Conservation (phyloP, 2,113 vertebrate genomes). For the Sinocyclocheilus rhinocerous region DNA sequence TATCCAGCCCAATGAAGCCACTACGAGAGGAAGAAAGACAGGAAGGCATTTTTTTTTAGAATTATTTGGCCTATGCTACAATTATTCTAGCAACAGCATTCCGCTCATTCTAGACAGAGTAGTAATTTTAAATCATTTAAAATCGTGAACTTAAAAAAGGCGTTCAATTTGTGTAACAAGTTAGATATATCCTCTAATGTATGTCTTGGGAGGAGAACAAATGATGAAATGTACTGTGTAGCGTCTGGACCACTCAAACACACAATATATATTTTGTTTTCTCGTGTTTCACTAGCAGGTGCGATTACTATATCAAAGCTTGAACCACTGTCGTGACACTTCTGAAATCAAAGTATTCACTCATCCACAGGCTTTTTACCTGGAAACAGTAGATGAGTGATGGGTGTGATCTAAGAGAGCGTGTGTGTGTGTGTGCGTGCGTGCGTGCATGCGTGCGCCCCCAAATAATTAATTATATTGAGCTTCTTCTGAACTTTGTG, state of each 20-base stretch:
- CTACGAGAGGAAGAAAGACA: background rate
- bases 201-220: conserved; percentile 5
- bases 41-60: background rate
- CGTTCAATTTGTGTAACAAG: background rate
- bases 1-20: background rate
- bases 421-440: background rate
- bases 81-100: background rate
- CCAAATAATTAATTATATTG: background rate
- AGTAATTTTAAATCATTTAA: background rate
- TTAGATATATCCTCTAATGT: background rate
- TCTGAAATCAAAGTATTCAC: conserved; percentile 77
- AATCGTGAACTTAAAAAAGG: background rate
- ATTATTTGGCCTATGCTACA: background rate
- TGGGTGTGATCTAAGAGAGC: background rate
- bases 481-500: background rate
- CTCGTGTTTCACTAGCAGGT: conserved; percentile 53
- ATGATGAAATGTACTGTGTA: conserved; percentile 70
- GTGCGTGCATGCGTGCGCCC: background rate
- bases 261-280: too few relatives aligned
- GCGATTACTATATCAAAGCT: conserved; percentile 62
- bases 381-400: conserved; percentile 66
- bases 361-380: conserved; percentile 73
- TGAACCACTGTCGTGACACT: conserved; percentile 72
- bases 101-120: background rate
- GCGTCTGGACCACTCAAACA: too few relatives aligned